A percentile compares a stretch with the other conserved stretches of the same genome.
phyloP scores from a whole-genome alignment of 2,113 vertebrate genomes.

The Procavia capensis region DNA sequence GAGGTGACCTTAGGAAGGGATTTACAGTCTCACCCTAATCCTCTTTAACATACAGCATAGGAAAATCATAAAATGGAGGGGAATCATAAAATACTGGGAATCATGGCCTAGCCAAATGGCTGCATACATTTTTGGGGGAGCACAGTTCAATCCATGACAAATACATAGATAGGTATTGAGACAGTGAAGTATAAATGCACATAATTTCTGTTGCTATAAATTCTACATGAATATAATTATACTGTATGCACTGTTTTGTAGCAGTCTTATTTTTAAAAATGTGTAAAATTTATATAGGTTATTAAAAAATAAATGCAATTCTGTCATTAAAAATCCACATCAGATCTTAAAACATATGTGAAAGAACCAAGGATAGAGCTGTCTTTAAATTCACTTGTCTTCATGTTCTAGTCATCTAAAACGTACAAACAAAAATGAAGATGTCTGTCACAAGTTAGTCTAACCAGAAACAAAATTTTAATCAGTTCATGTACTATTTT shows the following conservation, averaged over 20 bases:
- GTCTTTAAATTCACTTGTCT: background rate
- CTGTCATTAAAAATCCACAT: background rate
- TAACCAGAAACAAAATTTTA: background rate
- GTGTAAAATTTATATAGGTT: background rate
- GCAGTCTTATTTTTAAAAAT: background rate
- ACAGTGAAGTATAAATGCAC: too few relatives aligned
- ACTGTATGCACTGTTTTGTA: background rate
- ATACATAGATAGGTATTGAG: too few relatives aligned
- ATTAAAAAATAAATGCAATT: background rate
- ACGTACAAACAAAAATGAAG: background rate
- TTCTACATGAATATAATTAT: background rate
- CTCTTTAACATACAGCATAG: too few relatives aligned
- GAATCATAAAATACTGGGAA: too few relatives aligned
- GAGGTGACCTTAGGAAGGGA: too few relatives aligned
- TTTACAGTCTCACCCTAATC: too few relatives aligned
- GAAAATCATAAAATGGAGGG: too few relatives aligned
- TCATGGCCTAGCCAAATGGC: too few relatives aligned
- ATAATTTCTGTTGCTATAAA: background rate
- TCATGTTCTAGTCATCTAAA: too few relatives aligned
- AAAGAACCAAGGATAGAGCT: background rate
- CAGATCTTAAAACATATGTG: background rate
- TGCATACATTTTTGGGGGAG: too few relatives aligned
- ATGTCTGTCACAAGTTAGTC: too few relatives aligned
- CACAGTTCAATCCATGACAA: too few relatives aligned
- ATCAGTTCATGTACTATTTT: background rate